phyloP scores from a whole-genome alignment of 2,888 invertebrate species.

The Orthosia incerta region DNA sequence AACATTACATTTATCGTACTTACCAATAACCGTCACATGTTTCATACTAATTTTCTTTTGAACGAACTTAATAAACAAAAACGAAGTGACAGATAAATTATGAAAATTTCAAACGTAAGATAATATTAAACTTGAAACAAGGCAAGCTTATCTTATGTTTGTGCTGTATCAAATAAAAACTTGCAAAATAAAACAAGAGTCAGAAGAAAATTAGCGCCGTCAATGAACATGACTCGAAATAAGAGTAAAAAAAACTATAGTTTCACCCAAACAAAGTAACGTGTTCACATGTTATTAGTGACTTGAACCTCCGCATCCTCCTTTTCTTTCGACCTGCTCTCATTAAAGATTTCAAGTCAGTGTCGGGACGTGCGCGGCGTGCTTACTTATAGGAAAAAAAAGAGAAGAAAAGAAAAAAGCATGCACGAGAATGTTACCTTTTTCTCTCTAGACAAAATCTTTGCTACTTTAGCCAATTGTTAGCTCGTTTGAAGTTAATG shows the following conservation, averaged over 20 bases:
- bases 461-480: neutral
- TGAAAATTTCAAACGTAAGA: neutral
- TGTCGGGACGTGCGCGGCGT: no score
- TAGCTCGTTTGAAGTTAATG: neutral
- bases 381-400: neutral
- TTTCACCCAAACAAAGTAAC: neutral
- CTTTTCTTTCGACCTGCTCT: neutral
- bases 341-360: neutral
- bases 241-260: constrained; percentile 7
- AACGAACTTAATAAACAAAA: neutral
- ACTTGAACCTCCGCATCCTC: constrained; percentile 1
- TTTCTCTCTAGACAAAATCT: neutral
- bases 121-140: no score
- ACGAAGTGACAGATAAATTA: neutral
- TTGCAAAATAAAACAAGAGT: constrained; percentile 2
- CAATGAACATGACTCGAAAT: neutral
- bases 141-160: no score
- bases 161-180: neutral
- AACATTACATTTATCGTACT: constrained; percentile 36
- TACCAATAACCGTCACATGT: constrained; percentile 31
- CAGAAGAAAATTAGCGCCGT: constrained; percentile 16
- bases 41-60: constrained; percentile 20
- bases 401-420: neutral
- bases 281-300: neutral
- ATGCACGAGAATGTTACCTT: neutral